These are phyloP conservation scores for Harmothoe impar DNA, from an alignment of 2,888 invertebrate genomes.

Conservation along the genomic window DNA sequence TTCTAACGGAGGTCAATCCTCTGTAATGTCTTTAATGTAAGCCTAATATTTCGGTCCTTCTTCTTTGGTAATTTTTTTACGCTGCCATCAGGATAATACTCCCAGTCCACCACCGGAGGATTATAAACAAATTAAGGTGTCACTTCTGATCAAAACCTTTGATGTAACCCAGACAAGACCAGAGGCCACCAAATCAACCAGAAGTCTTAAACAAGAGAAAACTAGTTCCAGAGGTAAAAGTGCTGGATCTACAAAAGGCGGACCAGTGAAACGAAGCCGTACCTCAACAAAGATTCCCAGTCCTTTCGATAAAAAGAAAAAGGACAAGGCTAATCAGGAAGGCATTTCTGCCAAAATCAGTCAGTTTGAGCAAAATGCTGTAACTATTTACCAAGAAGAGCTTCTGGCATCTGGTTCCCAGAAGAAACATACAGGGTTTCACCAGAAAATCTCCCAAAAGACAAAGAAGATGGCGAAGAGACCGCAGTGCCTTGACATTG, in stretches of 20 bases:
- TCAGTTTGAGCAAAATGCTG: slow-evolving; percentile 48
- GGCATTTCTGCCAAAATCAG: slow-evolving; percentile 32
- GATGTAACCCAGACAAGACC: slow-evolving; percentile 33
- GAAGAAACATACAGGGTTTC: slow-evolving; percentile 37
- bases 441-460: slow-evolving; percentile 19
- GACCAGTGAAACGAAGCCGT: not conserved
- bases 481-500: slow-evolving; percentile 5
- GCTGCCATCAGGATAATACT: slow-evolving; percentile 39
- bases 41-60: slow-evolving; percentile 4
- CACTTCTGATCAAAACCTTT: slow-evolving; percentile 34
- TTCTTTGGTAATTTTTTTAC: slow-evolving; percentile 22
- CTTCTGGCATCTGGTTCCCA: not conserved
- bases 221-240: not conserved
- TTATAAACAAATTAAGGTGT: slow-evolving; percentile 7
- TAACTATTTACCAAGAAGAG: not conserved
- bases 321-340: not conserved
- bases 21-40: not conserved
- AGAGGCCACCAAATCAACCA: not conserved
- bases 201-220: not conserved
- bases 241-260: not conserved
- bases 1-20: not conserved
- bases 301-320: slow-evolving; percentile 37
- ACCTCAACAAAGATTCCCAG: not conserved
- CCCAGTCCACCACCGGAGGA: not conserved
- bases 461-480: not conserved